Conservation (phyloP, 2,797 vertebrate genomes). For the Phrynocephalus forsythii region DNA sequence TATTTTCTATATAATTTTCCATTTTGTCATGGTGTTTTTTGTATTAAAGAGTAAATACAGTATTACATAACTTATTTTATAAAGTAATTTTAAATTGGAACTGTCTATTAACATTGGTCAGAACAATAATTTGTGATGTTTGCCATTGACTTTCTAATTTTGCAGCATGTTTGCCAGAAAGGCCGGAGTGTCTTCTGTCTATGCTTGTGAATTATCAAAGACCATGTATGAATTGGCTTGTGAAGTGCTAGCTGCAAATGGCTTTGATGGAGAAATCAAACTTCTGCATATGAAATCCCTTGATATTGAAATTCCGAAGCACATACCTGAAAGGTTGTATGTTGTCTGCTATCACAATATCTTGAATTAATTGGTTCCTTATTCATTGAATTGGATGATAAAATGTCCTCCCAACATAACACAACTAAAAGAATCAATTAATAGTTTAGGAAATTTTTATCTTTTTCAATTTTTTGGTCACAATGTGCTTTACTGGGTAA, state of each 20-base stretch:
- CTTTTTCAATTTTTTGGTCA: not conserved
- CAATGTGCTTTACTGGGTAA: not conserved
- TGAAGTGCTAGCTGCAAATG: slow-evolving; percentile 90
- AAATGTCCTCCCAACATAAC: not conserved
- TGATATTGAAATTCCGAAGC: slow-evolving; percentile 91
- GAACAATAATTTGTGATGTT: not conserved
- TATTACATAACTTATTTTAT: not conserved
- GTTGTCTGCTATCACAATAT: not conserved
- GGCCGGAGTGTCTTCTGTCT: slow-evolving; percentile 89
- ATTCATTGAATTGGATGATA: not conserved
- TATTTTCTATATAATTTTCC: not conserved
- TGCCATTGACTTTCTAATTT: slow-evolving; percentile 44
- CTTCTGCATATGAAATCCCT: slow-evolving; percentile 94
- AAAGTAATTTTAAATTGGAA: slow-evolving; percentile 12
- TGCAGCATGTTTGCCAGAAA: slow-evolving; percentile 95
- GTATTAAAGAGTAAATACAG: not conserved
- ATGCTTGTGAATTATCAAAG: slow-evolving; percentile 95
- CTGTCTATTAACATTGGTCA: not conserved
- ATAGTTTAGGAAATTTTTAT: not conserved
- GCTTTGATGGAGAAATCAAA: slow-evolving; percentile 87
- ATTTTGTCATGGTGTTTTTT: not conserved
- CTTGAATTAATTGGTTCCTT: slow-evolving; percentile 15
- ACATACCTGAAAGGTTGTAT: slow-evolving; percentile 90
- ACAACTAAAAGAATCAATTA: not conserved
- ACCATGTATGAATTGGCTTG: slow-evolving; percentile 95